phyloP scores from a whole-genome alignment of 2,797 vertebrate genomes.

The Ctenosaura bakeri region DNA sequence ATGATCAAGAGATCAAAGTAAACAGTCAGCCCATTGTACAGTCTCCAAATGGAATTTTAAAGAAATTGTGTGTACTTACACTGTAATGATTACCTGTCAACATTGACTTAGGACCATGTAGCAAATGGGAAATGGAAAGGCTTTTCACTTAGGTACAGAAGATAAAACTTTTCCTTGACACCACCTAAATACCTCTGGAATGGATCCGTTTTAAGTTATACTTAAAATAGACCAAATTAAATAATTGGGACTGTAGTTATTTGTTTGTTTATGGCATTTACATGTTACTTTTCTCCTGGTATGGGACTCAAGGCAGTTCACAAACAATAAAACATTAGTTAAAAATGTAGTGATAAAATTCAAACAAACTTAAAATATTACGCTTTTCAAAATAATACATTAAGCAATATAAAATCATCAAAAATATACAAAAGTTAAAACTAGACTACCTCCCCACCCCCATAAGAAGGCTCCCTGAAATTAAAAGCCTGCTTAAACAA shows the following conservation, averaged over 20 bases:
- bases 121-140: neutral
- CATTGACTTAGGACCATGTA: neutral
- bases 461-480: no score
- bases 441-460: no score
- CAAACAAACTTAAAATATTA: no score
- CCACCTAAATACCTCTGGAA: neutral
- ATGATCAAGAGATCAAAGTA: slow-evolving; percentile 2
- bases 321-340: no score
- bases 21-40: neutral
- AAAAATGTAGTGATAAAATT: no score
- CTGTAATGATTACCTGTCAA: neutral
- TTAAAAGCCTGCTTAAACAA: no score
- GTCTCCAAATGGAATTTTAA: neutral
- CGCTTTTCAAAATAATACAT: no score
- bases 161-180: neutral
- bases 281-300: no score
- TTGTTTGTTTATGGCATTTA: no score
- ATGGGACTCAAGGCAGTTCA: no score
- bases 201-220: neutral
- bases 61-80: neutral
- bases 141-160: neutral
- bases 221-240: neutral
- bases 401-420: no score
- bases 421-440: no score
- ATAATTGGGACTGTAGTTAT: neutral